Conservation (phyloP, 2,797 vertebrate species). For the Falco concolor region DNA sequence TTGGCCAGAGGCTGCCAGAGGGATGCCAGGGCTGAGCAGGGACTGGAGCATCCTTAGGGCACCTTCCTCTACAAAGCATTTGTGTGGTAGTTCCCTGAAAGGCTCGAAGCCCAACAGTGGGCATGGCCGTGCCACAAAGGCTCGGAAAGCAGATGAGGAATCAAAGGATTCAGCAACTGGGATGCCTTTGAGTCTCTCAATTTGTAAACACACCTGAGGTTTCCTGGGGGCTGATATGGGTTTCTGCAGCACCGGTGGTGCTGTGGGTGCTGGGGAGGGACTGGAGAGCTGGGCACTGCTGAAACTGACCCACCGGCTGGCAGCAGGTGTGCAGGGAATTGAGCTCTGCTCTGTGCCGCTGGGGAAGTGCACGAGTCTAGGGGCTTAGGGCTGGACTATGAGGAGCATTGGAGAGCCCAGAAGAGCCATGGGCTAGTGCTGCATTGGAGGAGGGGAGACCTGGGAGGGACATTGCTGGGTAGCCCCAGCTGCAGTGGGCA, state of each 20-base stretch:
- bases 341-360: neutral
- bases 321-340: neutral
- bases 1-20: neutral
- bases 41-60: accelerated
- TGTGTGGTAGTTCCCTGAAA: accelerated
- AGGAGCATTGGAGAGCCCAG: neutral
- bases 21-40: neutral
- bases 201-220: neutral
- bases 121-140: accelerated
- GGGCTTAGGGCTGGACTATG: neutral
- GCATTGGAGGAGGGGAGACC: neutral
- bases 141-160: neutral
- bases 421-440: neutral
- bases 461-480: neutral
- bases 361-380: neutral
- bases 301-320: accelerated
- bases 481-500: neutral
- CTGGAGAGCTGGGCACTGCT: neutral
- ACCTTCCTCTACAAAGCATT: accelerated
- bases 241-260: neutral
- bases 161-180: neutral
- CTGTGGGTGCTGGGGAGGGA: neutral
- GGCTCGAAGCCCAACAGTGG: neutral
- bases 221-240: neutral
- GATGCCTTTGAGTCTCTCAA: neutral